Evolutionary conservation across 2,888 invertebrate genomes (phyloP).

Genomic region (Graphium colonna): DNA sequence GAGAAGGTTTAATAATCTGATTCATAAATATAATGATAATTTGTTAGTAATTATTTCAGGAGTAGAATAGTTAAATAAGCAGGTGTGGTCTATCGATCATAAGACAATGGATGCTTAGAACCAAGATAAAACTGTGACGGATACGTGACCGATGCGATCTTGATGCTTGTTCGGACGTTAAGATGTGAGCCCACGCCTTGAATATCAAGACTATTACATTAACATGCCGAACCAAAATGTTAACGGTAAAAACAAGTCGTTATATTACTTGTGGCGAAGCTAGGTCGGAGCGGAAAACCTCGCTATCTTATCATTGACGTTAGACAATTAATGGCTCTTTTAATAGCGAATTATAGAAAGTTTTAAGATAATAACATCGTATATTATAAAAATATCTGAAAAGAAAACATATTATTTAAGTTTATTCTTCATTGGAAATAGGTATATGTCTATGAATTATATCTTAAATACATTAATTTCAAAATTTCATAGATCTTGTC

Average conservation of each 20-base stretch:
- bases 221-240: conserved; percentile 43
- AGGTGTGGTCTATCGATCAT: conserved; percentile 29
- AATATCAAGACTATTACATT: conserved; percentile 56
- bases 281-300: conserved; percentile 38
- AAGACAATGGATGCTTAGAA: conserved; percentile 26
- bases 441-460: no score
- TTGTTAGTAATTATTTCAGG: no score
- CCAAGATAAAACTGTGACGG: conserved; percentile 33
- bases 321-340: background rate
- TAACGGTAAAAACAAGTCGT: conserved; percentile 65
- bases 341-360: background rate
- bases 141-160: conserved; percentile 34
- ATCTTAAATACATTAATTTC: no score
- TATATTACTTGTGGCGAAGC: conserved; percentile 45
- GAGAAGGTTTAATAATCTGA: no score
- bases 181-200: conserved; percentile 43
- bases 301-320: conserved; percentile 8
- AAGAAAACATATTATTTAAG: no score
- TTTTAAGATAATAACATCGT: background rate
- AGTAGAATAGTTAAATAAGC: conserved; percentile 8
- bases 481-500: no score
- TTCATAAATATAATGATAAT: no score
- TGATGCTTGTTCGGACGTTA: conserved; percentile 26
- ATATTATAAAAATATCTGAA: no score
- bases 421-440: no score